Percentiles rank a stretch among this genome's conserved stretches.
Evolutionary conservation across 2,113 vertebrate genomes (phyloP).

Genomic region (Varanus komodoensis): DNA sequence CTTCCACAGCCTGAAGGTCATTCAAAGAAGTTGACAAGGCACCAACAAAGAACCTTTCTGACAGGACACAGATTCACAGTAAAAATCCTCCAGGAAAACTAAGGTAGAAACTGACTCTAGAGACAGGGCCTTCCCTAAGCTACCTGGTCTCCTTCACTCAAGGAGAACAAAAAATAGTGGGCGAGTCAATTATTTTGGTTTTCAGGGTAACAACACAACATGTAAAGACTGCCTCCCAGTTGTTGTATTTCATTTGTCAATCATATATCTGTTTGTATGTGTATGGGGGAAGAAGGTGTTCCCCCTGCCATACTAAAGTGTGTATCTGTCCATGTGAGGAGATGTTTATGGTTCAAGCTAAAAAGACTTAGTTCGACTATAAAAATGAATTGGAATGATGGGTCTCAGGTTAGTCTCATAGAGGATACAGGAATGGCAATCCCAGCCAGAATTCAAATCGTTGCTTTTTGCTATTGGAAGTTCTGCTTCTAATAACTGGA

Average conservation of each 20-base stretch:
- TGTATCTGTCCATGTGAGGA: background rate
- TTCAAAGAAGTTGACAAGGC: too few relatives aligned
- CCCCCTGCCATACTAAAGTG: background rate
- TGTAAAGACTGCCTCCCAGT: background rate
- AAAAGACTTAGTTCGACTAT: background rate
- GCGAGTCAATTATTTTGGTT: too few relatives aligned
- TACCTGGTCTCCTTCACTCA: too few relatives aligned
- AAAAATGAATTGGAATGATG: background rate
- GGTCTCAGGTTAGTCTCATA: background rate
- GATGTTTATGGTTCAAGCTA: background rate
- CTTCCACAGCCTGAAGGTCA: too few relatives aligned
- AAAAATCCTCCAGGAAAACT: too few relatives aligned
- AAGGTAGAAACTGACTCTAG: too few relatives aligned
- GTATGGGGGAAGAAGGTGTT: background rate
- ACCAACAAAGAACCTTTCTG: too few relatives aligned
- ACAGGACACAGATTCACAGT: too few relatives aligned
- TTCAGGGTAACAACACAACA: background rate
- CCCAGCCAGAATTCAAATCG: background rate
- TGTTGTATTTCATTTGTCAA: background rate
- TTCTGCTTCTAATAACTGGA: background rate
- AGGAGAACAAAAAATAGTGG: too few relatives aligned
- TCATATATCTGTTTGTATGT: background rate
- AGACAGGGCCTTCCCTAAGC: too few relatives aligned
- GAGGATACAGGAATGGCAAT: background rate
- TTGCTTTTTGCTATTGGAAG: background rate